Conservation (phyloP, 2,888 invertebrate species). For the Hybos culiciformis region DNA sequence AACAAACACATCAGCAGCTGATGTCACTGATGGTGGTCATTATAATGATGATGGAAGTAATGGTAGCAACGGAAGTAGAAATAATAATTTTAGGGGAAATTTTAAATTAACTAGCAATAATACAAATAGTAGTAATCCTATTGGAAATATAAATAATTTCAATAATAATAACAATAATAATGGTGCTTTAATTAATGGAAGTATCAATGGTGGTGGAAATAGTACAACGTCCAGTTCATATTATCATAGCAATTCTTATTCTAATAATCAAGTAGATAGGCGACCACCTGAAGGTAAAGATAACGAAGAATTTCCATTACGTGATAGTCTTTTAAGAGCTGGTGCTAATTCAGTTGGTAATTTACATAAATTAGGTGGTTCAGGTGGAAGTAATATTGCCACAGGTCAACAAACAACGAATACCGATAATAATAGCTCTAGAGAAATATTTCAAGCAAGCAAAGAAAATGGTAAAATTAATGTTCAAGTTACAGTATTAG, state of each 20-base stretch:
- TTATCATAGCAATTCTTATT: background rate
- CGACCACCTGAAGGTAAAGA: conserved; percentile 70
- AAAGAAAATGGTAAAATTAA: conserved; percentile 76
- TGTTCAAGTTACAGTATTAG: conserved; percentile 77
- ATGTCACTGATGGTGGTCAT: background rate
- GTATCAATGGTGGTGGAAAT: background rate
- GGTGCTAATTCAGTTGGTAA: conserved; percentile 7
- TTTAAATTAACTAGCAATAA: background rate
- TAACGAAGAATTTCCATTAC: conserved; percentile 51
- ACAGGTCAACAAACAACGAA: conserved; percentile 1
- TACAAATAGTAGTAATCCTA: background rate
- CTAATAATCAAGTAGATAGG: conserved; percentile 12
- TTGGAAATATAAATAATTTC: conserved; percentile 13
- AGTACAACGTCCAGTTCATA: conserved; percentile 23
- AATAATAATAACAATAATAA: conserved; percentile 19
- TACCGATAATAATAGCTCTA: conserved; percentile 10
- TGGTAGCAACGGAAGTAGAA: background rate
- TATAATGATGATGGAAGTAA: background rate
- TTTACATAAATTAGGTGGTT: conserved; percentile 8
- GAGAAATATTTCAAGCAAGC: conserved; percentile 31
- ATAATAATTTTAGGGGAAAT: background rate
- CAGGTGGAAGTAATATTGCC: no score
- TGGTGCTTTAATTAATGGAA: conserved; percentile 11
- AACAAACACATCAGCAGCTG: background rate
- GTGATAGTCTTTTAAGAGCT: conserved; percentile 34